Evolutionary conservation across 1,140 invertebrate genomes (phyloP).

Genomic region (Platyura marginata): DNA sequence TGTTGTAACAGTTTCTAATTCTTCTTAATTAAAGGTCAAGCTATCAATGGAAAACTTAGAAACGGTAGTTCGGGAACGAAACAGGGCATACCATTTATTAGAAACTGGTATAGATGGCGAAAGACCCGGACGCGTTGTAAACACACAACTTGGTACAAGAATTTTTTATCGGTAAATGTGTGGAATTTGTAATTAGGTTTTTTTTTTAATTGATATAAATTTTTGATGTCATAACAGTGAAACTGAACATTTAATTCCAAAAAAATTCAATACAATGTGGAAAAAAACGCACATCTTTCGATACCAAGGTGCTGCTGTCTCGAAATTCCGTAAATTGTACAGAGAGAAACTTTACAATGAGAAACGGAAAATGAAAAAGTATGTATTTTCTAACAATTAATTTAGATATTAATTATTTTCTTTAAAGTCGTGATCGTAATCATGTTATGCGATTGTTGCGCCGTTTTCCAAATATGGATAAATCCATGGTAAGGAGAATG

Average conservation of each 20-base stretch:
- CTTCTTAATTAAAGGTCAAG: slow-evolving; percentile 26
- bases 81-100: slow-evolving; percentile 72
- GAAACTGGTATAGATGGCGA: slow-evolving; percentile 81
- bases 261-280: slow-evolving; percentile 39
- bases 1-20: not conserved
- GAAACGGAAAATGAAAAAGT: slow-evolving; percentile 34
- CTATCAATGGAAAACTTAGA: slow-evolving; percentile 94
- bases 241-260: slow-evolving; percentile 33
- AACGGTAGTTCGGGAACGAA: slow-evolving; percentile 77
- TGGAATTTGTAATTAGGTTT: slow-evolving; percentile 3
- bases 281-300: slow-evolving; percentile 26
- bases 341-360: slow-evolving; percentile 40
- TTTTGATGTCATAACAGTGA: slow-evolving; percentile 16
- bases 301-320: slow-evolving; percentile 31
- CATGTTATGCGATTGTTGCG: slow-evolving; percentile 48
- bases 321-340: slow-evolving; percentile 40
- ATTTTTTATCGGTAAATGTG: slow-evolving; percentile 22
- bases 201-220: not conserved
- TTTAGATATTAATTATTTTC: slow-evolving; percentile 4
- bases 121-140: slow-evolving; percentile 35
- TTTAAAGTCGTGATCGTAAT: slow-evolving; percentile 37
- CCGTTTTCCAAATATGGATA: slow-evolving; percentile 56
- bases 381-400: slow-evolving; percentile 10
- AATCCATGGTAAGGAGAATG: slow-evolving; percentile 45
- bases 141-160: slow-evolving; percentile 38